Evolutionary conservation across 2,113 vertebrate species (phyloP).

Genomic region (Pachycephala philippinensis): DNA sequence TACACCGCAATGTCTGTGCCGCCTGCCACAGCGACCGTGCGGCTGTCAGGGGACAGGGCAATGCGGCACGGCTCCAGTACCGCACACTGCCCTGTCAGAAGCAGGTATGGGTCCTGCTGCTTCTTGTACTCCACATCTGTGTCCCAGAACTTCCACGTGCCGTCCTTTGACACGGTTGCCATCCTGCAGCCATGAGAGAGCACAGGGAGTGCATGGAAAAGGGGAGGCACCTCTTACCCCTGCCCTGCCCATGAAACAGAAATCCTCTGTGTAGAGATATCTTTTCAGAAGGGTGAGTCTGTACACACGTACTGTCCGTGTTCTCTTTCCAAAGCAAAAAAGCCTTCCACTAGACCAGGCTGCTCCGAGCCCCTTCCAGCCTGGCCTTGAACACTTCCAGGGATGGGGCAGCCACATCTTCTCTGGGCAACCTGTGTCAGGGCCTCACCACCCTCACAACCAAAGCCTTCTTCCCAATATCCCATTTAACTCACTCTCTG

Average conservation of each 20-base stretch:
- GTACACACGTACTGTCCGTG: fast-evolving
- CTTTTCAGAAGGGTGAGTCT: background rate
- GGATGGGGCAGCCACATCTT: background rate
- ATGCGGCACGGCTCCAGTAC: slow-evolving; percentile 72
- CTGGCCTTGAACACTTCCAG: background rate
- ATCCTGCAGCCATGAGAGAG: slow-evolving; percentile 75
- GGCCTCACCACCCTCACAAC: background rate
- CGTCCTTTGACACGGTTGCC: slow-evolving; percentile 90
- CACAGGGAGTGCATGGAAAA: fast-evolving
- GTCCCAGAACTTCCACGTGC: slow-evolving; percentile 96
- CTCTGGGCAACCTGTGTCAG: background rate
- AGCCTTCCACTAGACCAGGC: background rate
- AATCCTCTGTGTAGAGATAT: background rate
- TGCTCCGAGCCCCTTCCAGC: background rate
- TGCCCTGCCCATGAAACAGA: too few species aligned
- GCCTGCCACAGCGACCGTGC: slow-evolving; percentile 79
- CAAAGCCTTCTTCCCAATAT: background rate
- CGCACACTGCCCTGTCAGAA: slow-evolving; percentile 78
- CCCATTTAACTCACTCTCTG: background rate
- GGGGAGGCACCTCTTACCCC: fast-evolving
- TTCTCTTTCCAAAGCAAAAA: background rate
- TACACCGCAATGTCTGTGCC: slow-evolving; percentile 77
- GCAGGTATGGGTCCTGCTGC: slow-evolving; percentile 92
- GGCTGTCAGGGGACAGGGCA: slow-evolving; percentile 85
- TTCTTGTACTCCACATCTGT: slow-evolving; percentile 93